These are phyloP conservation scores for Phenacoccus solenopsis DNA, from an alignment of 1,140 invertebrate genomes.

Conservation along the genomic window DNA sequence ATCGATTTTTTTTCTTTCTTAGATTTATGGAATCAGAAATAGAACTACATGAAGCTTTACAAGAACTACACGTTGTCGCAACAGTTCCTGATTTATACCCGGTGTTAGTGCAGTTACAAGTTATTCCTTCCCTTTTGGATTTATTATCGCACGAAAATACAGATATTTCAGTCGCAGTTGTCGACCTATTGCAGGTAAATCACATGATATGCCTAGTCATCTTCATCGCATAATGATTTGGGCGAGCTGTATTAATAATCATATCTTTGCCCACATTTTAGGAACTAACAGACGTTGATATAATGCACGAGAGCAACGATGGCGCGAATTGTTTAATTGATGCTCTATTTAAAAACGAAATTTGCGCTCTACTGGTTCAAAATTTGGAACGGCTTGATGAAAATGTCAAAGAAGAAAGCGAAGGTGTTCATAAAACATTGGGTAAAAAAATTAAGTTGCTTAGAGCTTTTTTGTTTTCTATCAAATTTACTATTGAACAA, in stretches of 20 bases:
- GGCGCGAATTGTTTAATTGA: constrained; percentile 64
- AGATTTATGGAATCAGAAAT: constrained; percentile 99
- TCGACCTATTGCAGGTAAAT: constrained; percentile 60
- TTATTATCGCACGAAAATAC: constrained; percentile 94
- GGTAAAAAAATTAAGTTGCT: constrained; percentile 46
- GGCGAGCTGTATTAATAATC: too few species aligned
- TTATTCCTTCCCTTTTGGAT: constrained; percentile 81
- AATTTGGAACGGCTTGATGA: constrained; percentile 92
- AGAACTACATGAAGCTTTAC: constrained; percentile 79
- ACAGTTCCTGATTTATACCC: constrained; percentile 94
- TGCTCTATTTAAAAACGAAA: constrained; percentile 72
- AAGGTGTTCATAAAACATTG: constrained; percentile 92
- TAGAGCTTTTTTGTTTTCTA: background rate
- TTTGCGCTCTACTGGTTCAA: constrained; percentile 81
- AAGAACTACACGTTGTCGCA: constrained; percentile 87
- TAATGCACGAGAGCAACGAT: constrained; percentile 78
- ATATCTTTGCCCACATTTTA: too few species aligned
- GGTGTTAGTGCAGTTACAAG: constrained; percentile 74
- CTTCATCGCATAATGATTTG: too few species aligned
- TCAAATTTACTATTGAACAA: background rate
- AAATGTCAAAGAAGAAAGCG: constrained; percentile 81
- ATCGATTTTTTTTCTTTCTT: constrained; percentile 19
- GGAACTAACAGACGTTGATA: constrained; percentile 93
- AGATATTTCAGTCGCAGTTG: constrained; percentile 72
- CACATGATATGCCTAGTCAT: background rate